Evolutionary conservation across 2,797 vertebrate genomes (phyloP).

Genomic region (Lutjanus campechanus): DNA sequence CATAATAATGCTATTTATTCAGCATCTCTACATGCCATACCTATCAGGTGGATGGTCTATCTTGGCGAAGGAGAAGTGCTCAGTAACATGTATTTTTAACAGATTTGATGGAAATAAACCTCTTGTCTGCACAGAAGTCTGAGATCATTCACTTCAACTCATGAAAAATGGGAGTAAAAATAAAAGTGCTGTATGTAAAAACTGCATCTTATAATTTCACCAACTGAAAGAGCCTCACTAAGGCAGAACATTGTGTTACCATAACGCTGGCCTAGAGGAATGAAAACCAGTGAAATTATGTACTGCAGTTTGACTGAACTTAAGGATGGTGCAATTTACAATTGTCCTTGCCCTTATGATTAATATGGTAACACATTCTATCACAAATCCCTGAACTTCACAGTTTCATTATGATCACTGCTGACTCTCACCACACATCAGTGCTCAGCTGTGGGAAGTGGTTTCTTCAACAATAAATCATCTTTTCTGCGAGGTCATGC

Average conservation of each 20-base stretch:
- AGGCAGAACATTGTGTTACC: neutral
- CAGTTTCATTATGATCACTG: conserved; percentile 10
- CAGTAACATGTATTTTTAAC: too few relatives aligned
- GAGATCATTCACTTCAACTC: too few relatives aligned
- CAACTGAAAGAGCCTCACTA: neutral
- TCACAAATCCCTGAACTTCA: conserved; percentile 13
- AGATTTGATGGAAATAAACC: too few relatives aligned
- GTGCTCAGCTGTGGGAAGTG: conserved; percentile 8
- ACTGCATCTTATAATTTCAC: neutral
- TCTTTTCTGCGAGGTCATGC: neutral
- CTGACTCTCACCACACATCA: conserved; percentile 17
- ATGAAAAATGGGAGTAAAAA: too few relatives aligned
- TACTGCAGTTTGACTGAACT: neutral
- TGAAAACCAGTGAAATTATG: neutral
- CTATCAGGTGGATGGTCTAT: too few relatives aligned
- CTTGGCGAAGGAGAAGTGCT: too few relatives aligned
- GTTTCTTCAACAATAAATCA: conserved; percentile 20
- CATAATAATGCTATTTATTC: too few relatives aligned
- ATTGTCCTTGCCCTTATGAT: conserved; percentile 3
- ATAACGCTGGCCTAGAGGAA: neutral
- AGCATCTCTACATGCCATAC: too few relatives aligned
- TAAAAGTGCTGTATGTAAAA: neutral
- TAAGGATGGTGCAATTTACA: conserved; percentile 6
- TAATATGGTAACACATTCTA: conserved; percentile 16
- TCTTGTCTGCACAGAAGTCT: too few relatives aligned